A percentile compares a stretch with the other conserved stretches of the same genome.
phyloP scores from a whole-genome alignment of 2,113 vertebrate species.

The Gavialis gangeticus region DNA sequence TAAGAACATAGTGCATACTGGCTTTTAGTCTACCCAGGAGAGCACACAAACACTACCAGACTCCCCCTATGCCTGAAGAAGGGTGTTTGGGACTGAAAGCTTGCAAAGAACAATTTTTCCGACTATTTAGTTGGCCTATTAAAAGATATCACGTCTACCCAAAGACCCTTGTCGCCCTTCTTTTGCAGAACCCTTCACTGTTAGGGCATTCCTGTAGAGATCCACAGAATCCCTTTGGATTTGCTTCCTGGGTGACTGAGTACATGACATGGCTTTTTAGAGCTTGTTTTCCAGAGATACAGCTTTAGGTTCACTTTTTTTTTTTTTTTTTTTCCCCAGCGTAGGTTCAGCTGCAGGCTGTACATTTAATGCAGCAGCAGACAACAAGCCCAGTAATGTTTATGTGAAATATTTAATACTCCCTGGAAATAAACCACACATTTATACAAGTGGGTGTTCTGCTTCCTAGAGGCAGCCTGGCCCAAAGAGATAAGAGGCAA shows the following conservation, averaged over 20 bases:
- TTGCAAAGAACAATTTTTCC: too few relatives aligned
- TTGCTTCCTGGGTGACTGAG: neutral
- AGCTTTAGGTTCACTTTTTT: neutral
- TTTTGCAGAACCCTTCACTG: neutral
- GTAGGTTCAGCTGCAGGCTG: neutral
- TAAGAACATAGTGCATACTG: too few relatives aligned
- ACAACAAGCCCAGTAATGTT: accelerated
- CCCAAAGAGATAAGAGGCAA: neutral
- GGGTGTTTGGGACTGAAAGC: too few relatives aligned
- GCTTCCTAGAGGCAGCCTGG: conserved; percentile 54
- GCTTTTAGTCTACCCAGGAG: too few relatives aligned
- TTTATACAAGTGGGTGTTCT: neutral
- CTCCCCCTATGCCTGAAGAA: neutral
- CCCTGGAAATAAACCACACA: neutral
- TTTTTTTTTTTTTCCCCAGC: accelerated
- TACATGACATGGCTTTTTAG: neutral
- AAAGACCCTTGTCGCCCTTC: neutral
- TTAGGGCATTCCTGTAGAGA: neutral
- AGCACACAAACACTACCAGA: neutral
- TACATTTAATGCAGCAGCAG: accelerated
- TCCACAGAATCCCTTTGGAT: neutral
- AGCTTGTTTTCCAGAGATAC: neutral
- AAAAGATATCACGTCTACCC: too few relatives aligned
- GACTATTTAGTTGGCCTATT: too few relatives aligned
- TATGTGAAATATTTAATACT: neutral